phyloP scores from a whole-genome alignment of 2,888 invertebrate genomes.

The Agonopterix alstromeriana region DNA sequence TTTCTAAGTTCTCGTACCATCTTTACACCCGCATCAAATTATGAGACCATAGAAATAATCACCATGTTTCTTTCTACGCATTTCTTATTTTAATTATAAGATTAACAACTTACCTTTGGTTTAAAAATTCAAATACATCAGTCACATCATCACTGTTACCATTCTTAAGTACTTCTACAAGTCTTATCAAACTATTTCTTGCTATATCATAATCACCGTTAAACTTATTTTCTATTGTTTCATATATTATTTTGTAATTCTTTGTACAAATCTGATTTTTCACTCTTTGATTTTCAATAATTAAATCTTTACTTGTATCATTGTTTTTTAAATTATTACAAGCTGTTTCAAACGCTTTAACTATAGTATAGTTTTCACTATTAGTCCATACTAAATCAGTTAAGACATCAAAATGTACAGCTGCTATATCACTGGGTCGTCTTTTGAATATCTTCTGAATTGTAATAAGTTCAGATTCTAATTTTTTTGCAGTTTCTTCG shows the following conservation, averaged over 20 bases:
- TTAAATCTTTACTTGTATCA: constrained; percentile 32
- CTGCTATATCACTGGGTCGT: constrained; percentile 42
- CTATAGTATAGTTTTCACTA: constrained; percentile 33
- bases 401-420: constrained; percentile 53
- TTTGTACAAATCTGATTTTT: constrained; percentile 49
- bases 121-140: constrained; percentile 41
- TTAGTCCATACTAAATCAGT: constrained; percentile 45
- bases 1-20: too few relatives aligned
- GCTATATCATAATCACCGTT: constrained; percentile 30
- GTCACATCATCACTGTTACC: constrained; percentile 16
- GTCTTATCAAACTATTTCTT: constrained; percentile 33
- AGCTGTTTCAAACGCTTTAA: constrained; percentile 31
- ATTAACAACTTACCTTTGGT: constrained; percentile 33
- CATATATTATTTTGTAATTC: constrained; percentile 41
- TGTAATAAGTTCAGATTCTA: constrained; percentile 29
- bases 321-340: constrained; percentile 42
- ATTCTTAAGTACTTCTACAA: constrained; percentile 30
- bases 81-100: background rate
- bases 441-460: constrained; percentile 49
- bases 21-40: too few relatives aligned
- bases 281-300: constrained; percentile 39
- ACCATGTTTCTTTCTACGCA: too few relatives aligned
- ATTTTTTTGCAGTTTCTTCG: constrained; percentile 27
- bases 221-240: constrained; percentile 25
- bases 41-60: too few relatives aligned